phyloP scores from a whole-genome alignment of 2,888 invertebrate species.

The Drosophila robusta region DNA sequence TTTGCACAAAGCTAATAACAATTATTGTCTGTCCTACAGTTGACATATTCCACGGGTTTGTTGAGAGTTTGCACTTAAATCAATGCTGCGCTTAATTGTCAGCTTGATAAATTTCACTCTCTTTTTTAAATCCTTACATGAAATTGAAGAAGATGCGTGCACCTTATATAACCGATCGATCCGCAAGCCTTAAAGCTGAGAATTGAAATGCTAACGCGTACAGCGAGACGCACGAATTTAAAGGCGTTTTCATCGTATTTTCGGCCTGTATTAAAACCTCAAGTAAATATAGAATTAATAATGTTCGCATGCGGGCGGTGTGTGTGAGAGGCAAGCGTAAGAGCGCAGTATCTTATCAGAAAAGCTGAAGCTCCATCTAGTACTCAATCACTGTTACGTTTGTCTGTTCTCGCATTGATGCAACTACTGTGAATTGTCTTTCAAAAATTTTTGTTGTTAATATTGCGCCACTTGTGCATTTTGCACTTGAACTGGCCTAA shows the following conservation, averaged over 20 bases:
- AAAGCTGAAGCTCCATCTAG: constrained; percentile 46
- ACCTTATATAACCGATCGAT: constrained; percentile 8
- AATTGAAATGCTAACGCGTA: constrained; percentile 51
- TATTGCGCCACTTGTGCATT: constrained; percentile 61
- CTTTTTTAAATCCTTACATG: constrained; percentile 37
- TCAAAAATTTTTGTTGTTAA: constrained; percentile 23
- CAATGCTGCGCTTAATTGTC: too few relatives aligned
- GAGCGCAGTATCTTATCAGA: constrained; percentile 70
- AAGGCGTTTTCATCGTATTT: constrained; percentile 46
- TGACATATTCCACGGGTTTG: constrained; percentile 20
- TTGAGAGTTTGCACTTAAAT: too few relatives aligned
- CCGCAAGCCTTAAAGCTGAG: constrained; percentile 24
- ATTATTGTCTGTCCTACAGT: constrained; percentile 2
- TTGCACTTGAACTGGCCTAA: constrained; percentile 76
- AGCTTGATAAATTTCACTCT: background rate
- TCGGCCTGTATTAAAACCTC: constrained; percentile 16
- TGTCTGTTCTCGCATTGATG: constrained; percentile 40
- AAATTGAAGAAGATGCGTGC: background rate
- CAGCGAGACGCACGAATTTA: constrained; percentile 58
- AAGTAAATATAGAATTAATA: constrained; percentile 54
- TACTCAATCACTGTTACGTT: constrained; percentile 45
- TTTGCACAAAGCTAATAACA: constrained; percentile 17
- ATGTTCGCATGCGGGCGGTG: constrained; percentile 26
- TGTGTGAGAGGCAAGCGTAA: constrained; percentile 4
- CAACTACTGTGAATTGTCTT: constrained; percentile 33